Percentiles rank a stretch among this genome's conserved stretches.
Evolutionary conservation across 2,888 invertebrate genomes (phyloP).

Genomic region (Tryphoninae sp.): DNA sequence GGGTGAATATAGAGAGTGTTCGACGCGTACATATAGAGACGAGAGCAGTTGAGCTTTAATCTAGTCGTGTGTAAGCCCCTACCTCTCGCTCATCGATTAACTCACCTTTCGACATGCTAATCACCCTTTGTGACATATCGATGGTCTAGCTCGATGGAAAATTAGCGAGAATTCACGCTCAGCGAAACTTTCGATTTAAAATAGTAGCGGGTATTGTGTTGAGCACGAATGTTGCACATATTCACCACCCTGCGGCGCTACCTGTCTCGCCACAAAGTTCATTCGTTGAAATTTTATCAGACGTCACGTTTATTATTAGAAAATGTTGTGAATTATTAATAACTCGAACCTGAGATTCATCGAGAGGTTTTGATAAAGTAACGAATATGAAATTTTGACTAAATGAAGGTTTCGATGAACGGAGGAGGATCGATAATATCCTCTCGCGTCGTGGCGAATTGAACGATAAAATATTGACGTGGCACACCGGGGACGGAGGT

Average conservation of each 20-base stretch:
- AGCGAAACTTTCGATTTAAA: conserved; percentile 35
- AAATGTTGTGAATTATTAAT: no score
- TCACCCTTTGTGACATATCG: neutral
- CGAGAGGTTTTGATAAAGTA: no score
- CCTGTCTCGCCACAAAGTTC: no score
- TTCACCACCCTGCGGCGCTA: no score
- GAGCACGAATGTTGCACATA: no score
- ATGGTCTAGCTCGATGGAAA: neutral
- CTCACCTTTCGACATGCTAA: neutral
- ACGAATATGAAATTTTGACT: no score
- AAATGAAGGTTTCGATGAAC: no score
- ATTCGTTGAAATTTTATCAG: no score
- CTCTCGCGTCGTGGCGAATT: conserved; percentile 48
- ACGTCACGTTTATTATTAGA: no score
- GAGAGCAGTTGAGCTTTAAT: conserved; percentile 9
- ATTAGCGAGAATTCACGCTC: neutral
- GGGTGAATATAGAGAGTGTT: neutral
- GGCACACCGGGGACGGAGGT: neutral
- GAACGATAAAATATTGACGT: conserved; percentile 64
- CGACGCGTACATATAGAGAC: neutral
- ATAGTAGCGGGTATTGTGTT: neutral
- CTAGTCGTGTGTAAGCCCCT: neutral
- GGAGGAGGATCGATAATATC: no score
- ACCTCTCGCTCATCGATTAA: no score
- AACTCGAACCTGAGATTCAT: no score